Evolutionary conservation across 53 echinoderm and acorn worm species (phyloP).

Genomic region (Zoroaster sp.): DNA sequence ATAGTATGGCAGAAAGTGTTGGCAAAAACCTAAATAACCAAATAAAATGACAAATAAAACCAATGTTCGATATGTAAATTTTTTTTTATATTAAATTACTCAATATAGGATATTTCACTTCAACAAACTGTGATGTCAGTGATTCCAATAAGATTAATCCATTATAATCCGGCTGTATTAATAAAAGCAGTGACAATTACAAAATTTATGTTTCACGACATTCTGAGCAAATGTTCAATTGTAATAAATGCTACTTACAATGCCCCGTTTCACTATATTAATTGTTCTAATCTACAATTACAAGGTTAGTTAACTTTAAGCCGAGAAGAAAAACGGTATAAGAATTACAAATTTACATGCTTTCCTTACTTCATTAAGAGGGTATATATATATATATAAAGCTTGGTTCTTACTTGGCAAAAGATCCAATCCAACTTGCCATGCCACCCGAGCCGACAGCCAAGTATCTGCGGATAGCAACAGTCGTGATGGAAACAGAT

Average conservation of each 20-base stretch:
- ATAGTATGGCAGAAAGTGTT: background rate
- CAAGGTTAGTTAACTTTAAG: constrained; percentile 8
- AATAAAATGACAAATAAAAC: background rate
- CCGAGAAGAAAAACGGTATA: background rate
- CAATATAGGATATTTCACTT: constrained; percentile 26
- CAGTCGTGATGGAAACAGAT: no score
- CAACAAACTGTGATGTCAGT: background rate
- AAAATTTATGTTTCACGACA: background rate
- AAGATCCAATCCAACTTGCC: no score
- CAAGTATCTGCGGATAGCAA: no score
- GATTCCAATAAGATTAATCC: background rate
- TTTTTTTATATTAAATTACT: constrained; percentile 42
- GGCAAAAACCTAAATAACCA: background rate
- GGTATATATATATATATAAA: no score
- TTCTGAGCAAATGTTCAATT: background rate
- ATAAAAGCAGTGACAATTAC: constrained; percentile 3
- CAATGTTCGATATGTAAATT: background rate
- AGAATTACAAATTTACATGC: constrained; percentile 23
- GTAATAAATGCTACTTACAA: background rate
- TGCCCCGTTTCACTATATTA: background rate
- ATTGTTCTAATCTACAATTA: constrained; percentile 28
- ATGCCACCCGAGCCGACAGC: no score
- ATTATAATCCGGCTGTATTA: constrained; percentile 26
- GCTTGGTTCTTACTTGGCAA: no score
- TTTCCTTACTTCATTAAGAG: background rate